Conservation (phyloP, 2,888 invertebrate species). For the Sepiola atlantica region DNA sequence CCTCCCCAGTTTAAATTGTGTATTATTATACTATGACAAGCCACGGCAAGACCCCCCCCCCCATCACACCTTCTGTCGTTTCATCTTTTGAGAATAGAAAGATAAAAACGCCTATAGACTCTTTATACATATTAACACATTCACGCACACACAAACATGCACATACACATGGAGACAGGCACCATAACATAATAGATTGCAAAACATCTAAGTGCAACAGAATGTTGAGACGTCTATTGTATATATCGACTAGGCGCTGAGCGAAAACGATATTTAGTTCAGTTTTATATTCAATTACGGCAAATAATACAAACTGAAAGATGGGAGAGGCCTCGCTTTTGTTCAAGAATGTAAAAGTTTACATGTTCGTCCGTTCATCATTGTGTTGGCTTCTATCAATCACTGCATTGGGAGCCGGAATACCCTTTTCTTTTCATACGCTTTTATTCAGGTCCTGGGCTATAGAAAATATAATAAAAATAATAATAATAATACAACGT, state of each 20-base stretch:
- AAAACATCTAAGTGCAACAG: not conserved
- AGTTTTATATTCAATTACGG: not conserved
- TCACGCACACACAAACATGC: not conserved
- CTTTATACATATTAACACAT: not conserved
- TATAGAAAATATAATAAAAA: not conserved
- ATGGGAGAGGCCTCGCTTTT: not conserved
- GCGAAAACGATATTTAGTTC: not conserved
- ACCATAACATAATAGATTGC: not conserved
- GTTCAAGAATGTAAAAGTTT: constrained; percentile 13
- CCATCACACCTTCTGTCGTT: not conserved
- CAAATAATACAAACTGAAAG: not conserved
- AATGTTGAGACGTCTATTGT: not conserved
- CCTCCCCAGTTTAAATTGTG: not conserved
- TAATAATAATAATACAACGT: not conserved
- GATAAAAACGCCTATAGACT: not conserved
- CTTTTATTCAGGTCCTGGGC: not conserved
- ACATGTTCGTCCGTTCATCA: not conserved
- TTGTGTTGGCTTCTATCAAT: constrained; percentile 21
- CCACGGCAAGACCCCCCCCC: not conserved
- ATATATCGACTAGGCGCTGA: not conserved
- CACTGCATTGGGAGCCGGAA: not conserved
- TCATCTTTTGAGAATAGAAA: not conserved
- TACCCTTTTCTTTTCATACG: not conserved
- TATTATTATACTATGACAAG: not conserved
- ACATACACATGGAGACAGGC: not conserved